Evolutionary conservation across 2,888 invertebrate species (phyloP).

Genomic region (Melieria crassipennis): DNA sequence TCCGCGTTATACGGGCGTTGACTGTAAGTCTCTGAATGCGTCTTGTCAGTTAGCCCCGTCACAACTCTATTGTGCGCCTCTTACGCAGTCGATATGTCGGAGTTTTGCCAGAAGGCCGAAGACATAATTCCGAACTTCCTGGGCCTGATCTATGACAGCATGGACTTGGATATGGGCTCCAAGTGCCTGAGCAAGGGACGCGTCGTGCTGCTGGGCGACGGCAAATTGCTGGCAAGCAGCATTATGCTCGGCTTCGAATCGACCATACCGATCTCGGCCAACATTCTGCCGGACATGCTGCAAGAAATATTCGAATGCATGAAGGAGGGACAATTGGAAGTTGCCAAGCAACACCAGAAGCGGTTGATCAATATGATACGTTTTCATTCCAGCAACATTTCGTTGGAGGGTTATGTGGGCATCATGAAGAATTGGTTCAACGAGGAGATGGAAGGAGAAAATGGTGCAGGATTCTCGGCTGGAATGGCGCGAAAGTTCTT

Average conservation of each 20-base stretch:
- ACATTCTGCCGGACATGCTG: constrained; percentile 72
- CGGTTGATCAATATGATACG: constrained; percentile 17
- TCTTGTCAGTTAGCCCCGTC: not conserved
- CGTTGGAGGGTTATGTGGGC: not conserved
- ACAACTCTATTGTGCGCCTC: not conserved
- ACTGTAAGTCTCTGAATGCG: constrained; percentile 69
- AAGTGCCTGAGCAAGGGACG: constrained; percentile 69
- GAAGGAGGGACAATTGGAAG: constrained; percentile 44
- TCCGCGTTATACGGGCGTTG: constrained; percentile 76
- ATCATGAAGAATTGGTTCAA: constrained; percentile 29
- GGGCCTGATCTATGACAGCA: constrained; percentile 83
- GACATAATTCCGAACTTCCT: constrained; percentile 76
- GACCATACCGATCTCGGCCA: constrained; percentile 76
- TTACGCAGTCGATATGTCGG: constrained; percentile 75
- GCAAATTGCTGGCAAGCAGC: constrained; percentile 73
- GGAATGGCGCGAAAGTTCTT: constrained; percentile 8
- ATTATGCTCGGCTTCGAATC: constrained; percentile 76
- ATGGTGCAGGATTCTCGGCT: constrained; percentile 7
- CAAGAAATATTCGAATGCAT: constrained; percentile 70
- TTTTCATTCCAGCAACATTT: not conserved
- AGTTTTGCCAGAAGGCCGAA: constrained; percentile 72
- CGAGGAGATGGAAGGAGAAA: not conserved
- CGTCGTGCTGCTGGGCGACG: constrained; percentile 74
- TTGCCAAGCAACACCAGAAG: constrained; percentile 13
- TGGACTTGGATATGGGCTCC: constrained; percentile 74